Conservation (phyloP, 2,113 vertebrate species). For the Nettapus auritus region DNA sequence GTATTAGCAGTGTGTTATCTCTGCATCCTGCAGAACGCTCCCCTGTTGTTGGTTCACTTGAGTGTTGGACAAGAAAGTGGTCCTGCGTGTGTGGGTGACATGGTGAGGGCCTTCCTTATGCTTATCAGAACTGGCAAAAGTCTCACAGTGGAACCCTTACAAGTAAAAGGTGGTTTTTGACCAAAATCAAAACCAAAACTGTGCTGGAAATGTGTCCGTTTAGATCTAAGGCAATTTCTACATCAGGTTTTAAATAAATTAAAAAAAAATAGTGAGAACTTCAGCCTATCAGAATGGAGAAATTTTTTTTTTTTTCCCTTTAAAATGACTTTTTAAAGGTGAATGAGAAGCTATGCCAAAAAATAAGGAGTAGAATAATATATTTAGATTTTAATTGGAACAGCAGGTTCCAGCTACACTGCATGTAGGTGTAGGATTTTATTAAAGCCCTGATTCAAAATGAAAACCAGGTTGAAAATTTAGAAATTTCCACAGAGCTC, state of each 20-base stretch:
- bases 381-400: not conserved
- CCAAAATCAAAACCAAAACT: not conserved
- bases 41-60: not conserved
- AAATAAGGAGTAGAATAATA: not conserved
- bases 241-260: not conserved
- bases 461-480: not conserved
- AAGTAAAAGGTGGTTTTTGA: not conserved
- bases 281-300: not conserved
- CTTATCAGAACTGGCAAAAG: not conserved
- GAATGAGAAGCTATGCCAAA: not conserved
- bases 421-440: not conserved
- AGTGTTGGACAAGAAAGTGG: not conserved
- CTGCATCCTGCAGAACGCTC: not conserved
- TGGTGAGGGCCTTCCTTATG: not conserved
- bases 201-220: not conserved
- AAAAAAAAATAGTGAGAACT: not conserved
- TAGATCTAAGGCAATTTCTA: not conserved
- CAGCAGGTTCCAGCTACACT: not conserved
- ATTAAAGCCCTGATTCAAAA: not conserved
- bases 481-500: not conserved
- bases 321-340: not conserved
- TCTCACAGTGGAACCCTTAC: not conserved
- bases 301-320: not conserved
- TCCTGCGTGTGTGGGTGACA: not conserved
- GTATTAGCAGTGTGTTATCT: not conserved